Percentiles rank a stretch among this genome's conserved stretches.
These are phyloP conservation scores for Caenorhabditis sinica DNA, from an alignment of 2,888 invertebrate species.

Conservation along the genomic window DNA sequence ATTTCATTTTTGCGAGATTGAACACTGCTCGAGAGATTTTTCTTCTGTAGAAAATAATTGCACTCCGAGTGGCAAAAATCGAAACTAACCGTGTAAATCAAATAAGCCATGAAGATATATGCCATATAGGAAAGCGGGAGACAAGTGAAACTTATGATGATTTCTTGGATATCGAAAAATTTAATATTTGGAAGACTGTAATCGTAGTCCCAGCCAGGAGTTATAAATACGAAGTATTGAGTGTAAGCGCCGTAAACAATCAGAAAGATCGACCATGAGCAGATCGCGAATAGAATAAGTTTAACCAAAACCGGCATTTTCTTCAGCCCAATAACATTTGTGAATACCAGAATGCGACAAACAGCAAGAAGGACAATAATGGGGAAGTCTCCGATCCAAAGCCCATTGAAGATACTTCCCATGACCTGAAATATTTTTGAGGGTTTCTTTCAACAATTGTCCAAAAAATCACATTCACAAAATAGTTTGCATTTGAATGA, in stretches of 20 bases:
- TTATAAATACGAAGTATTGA: constrained; percentile 9
- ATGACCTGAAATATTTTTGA: constrained; percentile 39
- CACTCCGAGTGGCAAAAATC: too few species aligned
- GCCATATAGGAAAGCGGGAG: constrained; percentile 30
- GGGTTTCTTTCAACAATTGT: neutral
- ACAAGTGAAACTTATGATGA: constrained; percentile 43
- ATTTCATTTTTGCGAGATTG: constrained; percentile 42
- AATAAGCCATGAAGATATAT: constrained; percentile 29
- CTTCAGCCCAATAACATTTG: neutral
- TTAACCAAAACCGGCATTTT: constrained; percentile 16
- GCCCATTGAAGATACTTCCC: constrained; percentile 42
- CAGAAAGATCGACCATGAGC: neutral
- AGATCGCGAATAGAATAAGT: neutral
- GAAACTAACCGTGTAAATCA: constrained; percentile 22
- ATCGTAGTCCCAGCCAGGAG: constrained; percentile 37
- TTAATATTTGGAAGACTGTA: neutral
- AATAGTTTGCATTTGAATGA: neutral
- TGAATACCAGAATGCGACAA: constrained; percentile 42
- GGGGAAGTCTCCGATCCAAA: constrained; percentile 60
- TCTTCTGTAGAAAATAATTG: constrained; percentile 23
- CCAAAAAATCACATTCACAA: neutral
- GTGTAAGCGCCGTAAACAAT: neutral
- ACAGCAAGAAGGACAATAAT: constrained; percentile 45
- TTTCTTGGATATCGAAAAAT: constrained; percentile 14
- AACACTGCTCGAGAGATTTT: constrained; percentile 1